phyloP scores from a whole-genome alignment of 2,797 vertebrate species.

The Cryptoblepharus egeriae region DNA sequence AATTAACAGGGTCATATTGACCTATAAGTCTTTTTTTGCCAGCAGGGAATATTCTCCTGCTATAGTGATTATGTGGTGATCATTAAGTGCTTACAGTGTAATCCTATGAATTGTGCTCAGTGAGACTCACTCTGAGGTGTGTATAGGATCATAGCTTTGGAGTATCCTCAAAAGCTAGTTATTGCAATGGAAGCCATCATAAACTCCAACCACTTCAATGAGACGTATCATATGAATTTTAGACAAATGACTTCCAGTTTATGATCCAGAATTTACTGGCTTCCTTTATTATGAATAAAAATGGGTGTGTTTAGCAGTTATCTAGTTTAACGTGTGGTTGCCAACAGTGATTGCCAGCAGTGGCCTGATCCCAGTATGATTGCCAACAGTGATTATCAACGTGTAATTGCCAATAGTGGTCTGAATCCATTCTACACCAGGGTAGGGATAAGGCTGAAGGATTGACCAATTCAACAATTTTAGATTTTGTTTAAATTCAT shows the following conservation, averaged over 20 bases:
- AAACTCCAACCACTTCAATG: background rate
- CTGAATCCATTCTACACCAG: no score
- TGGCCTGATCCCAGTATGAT: background rate
- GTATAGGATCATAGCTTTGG: no score
- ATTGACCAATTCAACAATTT: background rate
- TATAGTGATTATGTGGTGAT: background rate
- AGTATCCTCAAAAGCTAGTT: background rate
- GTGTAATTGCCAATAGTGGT: background rate
- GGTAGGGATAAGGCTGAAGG: background rate
- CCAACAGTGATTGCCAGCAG: no score
- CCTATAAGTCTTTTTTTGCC: background rate
- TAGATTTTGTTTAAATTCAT: background rate
- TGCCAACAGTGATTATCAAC: background rate
- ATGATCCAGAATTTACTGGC: background rate
- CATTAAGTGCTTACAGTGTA: background rate
- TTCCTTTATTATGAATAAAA: background rate
- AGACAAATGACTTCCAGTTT: background rate
- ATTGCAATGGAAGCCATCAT: background rate
- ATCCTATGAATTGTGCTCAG: no score
- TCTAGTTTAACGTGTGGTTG: background rate
- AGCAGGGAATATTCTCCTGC: background rate
- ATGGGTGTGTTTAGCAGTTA: background rate
- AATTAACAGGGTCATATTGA: background rate
- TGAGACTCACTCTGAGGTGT: no score
- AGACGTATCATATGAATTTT: background rate